Conservation (phyloP, 2,113 vertebrate genomes). For the Crotophaga sulcirostris region DNA sequence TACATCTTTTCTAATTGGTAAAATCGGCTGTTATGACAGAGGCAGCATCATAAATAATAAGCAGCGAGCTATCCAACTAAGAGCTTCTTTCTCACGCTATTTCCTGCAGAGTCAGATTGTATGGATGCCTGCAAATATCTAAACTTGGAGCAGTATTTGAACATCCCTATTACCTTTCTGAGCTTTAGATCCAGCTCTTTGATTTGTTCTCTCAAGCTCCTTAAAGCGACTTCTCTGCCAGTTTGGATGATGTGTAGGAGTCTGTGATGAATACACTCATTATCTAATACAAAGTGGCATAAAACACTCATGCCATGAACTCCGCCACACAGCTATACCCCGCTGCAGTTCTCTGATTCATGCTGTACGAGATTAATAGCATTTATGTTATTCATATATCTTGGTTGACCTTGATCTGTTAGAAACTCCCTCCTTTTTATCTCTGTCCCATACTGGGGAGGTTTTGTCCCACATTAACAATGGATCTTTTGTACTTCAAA, state of each 20-base stretch:
- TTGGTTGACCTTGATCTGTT: slow-evolving; percentile 78
- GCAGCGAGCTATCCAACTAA: slow-evolving; percentile 49
- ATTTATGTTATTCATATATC: slow-evolving; percentile 82
- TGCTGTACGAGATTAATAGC: slow-evolving; percentile 75
- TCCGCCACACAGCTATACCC: slow-evolving; percentile 65
- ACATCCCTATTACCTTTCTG: slow-evolving; percentile 79
- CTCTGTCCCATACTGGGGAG: slow-evolving; percentile 76
- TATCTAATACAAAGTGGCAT: slow-evolving; percentile 80
- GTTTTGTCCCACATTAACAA: slow-evolving; percentile 78
- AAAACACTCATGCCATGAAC: slow-evolving; percentile 75
- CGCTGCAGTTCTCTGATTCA: slow-evolving; percentile 71
- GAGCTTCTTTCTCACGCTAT: slow-evolving; percentile 75
- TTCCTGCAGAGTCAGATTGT: slow-evolving; percentile 77
- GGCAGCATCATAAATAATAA: slow-evolving; percentile 66
- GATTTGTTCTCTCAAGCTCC: slow-evolving; percentile 76
- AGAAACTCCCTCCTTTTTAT: slow-evolving; percentile 79
- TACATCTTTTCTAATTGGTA: slow-evolving; percentile 42
- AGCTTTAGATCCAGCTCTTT: slow-evolving; percentile 74
- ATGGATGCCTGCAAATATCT: slow-evolving; percentile 64
- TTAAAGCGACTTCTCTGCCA: slow-evolving; percentile 73
- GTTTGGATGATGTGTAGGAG: slow-evolving; percentile 75
- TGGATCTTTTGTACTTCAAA: slow-evolving; percentile 81
- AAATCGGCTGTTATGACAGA: slow-evolving; percentile 66
- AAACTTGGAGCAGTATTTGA: slow-evolving; percentile 70
- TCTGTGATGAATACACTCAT: slow-evolving; percentile 78